A percentile compares a stretch with the other conserved stretches of the same genome.
These are phyloP conservation scores for Paralvinella palmiformis DNA, from an alignment of 1,140 invertebrate species.

Conservation along the genomic window DNA sequence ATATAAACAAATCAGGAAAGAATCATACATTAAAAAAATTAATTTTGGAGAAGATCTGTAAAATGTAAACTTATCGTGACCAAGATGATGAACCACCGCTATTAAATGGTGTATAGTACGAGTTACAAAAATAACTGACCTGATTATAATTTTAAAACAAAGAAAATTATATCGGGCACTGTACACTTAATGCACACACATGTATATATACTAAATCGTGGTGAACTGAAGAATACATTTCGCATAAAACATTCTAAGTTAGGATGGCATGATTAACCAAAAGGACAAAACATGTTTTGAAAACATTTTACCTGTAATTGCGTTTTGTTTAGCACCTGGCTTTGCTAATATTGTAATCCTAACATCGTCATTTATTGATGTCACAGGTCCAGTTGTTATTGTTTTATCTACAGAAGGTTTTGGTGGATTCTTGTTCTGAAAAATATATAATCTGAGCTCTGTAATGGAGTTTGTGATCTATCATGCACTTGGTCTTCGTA, in stretches of 20 bases:
- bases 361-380: too few species aligned
- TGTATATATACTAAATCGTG: neutral
- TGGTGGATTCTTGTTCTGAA: too few species aligned
- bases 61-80: too few species aligned
- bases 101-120: too few species aligned
- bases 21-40: too few species aligned
- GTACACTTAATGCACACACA: neutral
- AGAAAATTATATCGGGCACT: neutral
- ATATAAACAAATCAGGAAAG: neutral
- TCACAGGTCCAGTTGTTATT: too few species aligned
- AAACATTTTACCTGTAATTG: conserved; percentile 56
- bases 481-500: too few species aligned
- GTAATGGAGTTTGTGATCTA: too few species aligned
- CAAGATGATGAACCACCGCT: too few species aligned
- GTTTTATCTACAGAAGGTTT: too few species aligned
- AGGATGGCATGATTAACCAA: neutral
- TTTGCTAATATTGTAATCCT: conserved; percentile 65
- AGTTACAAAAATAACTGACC: neutral
- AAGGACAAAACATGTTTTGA: neutral
- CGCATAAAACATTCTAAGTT: neutral
- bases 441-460: too few species aligned
- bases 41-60: too few species aligned
- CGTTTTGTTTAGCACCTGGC: conserved; percentile 68
- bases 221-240: neutral
- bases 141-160: neutral